Conservation (phyloP, 2,797 vertebrate species). For the Melanotaenia pygmaea region DNA sequence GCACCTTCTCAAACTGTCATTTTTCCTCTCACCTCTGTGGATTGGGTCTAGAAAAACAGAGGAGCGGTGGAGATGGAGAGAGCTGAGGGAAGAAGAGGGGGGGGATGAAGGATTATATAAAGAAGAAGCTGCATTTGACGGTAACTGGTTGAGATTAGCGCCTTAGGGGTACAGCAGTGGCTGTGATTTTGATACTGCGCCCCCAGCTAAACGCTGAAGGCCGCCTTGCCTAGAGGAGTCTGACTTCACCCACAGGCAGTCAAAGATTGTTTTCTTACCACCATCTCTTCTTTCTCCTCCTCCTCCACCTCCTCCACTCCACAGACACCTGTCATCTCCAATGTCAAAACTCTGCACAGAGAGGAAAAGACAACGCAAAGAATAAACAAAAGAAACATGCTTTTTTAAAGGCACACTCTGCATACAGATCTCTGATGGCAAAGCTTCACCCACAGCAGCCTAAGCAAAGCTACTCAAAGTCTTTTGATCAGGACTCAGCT, state of each 20-base stretch:
- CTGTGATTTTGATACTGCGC: constrained; percentile 84
- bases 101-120: constrained; percentile 79
- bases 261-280: constrained; percentile 81
- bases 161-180: constrained; percentile 85
- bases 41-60: constrained; percentile 70
- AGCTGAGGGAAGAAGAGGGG: constrained; percentile 51
- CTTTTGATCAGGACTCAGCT: constrained; percentile 20
- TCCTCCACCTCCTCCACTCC: constrained; percentile 64
- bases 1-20: constrained; percentile 74
- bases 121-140: constrained; percentile 82
- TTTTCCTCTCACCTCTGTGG: constrained; percentile 77
- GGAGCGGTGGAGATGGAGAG: constrained; percentile 63
- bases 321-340: constrained; percentile 84
- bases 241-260: constrained; percentile 83
- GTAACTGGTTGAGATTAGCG: constrained; percentile 84
- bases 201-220: constrained; percentile 85
- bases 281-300: constrained; percentile 58
- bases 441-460: constrained; percentile 63
- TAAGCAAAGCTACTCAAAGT: constrained; percentile 43
- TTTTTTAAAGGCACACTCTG: constrained; percentile 74
- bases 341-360: constrained; percentile 79
- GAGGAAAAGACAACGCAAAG: constrained; percentile 79
- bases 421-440: constrained; percentile 75
- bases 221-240: constrained; percentile 82
- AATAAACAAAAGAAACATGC: constrained; percentile 82